Conservation (phyloP, 2,888 invertebrate species). For the Conops quadrifasciatus region DNA sequence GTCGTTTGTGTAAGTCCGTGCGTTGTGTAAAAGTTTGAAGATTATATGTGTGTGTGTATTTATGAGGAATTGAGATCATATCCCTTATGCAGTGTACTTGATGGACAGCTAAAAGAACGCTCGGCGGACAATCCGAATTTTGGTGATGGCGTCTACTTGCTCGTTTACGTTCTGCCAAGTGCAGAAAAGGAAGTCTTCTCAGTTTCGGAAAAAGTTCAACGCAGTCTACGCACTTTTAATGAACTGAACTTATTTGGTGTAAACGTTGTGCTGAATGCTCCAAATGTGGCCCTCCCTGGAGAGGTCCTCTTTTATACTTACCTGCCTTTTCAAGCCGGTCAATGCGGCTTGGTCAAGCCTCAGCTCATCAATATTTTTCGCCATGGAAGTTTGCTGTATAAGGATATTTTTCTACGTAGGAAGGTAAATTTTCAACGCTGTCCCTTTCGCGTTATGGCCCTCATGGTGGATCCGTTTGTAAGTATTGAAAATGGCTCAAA, state of each 20-base stretch:
- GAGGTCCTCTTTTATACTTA: conserved; percentile 1
- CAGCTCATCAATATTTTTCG: conserved; percentile 11
- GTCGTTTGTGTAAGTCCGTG: neutral
- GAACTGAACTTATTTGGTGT: neutral
- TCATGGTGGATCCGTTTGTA: neutral
- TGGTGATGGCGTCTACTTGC: neutral
- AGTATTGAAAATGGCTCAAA: neutral
- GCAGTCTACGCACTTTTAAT: conserved; percentile 1
- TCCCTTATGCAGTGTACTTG: neutral
- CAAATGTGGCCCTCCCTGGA: neutral
- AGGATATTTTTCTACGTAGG: neutral
- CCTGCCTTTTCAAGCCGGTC: neutral
- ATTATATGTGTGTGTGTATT: too few species aligned
- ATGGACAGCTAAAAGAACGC: neutral
- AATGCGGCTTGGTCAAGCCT: neutral
- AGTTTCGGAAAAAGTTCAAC: neutral
- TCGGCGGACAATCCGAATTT: neutral
- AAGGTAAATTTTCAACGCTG: conserved; percentile 9
- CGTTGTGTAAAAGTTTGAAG: neutral
- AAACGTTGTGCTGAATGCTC: neutral
- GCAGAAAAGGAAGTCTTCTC: neutral
- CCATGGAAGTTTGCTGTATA: neutral
- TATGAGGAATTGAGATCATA: neutral
- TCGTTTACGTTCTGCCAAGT: neutral
- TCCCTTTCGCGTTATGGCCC: conserved; percentile 2